These are phyloP conservation scores for Antheraea pernyi DNA, from an alignment of 1,140 invertebrate species.

Conservation along the genomic window DNA sequence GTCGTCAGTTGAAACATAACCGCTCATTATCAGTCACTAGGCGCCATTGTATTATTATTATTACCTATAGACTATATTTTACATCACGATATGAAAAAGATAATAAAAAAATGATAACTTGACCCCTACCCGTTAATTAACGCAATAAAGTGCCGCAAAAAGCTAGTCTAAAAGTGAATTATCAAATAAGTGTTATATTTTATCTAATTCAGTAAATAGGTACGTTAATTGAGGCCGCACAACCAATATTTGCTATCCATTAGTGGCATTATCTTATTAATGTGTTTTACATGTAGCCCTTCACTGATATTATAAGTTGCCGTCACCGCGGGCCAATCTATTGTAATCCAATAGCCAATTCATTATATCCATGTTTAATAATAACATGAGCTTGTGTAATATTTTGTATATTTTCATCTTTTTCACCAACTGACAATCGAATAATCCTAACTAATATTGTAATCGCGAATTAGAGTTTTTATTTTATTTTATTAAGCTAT, in stretches of 20 bases:
- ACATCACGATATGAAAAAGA: constrained; percentile 6
- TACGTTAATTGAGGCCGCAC: constrained; percentile 15
- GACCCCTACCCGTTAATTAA: constrained; percentile 14
- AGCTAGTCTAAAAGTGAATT: constrained; percentile 7
- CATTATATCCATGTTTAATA: not conserved
- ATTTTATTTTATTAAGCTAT: too few species aligned
- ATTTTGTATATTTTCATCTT: not conserved
- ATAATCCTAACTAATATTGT: too few species aligned
- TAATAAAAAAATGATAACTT: constrained; percentile 13
- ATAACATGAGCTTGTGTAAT: not conserved
- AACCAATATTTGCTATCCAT: constrained; percentile 28
- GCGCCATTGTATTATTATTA: constrained; percentile 6
- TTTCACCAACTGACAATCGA: not conserved
- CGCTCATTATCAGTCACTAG: not conserved
- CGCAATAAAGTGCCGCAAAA: constrained; percentile 14
- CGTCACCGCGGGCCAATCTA: constrained; percentile 16
- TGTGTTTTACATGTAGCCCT: constrained; percentile 30
- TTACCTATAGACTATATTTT: not conserved
- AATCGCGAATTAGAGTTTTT: too few species aligned
- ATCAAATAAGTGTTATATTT: constrained; percentile 14
- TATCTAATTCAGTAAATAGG: constrained; percentile 14
- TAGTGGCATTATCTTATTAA: constrained; percentile 24
- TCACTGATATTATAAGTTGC: constrained; percentile 14
- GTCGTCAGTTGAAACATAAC: not conserved
- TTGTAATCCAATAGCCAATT: constrained; percentile 14